Base-by-base conservation (phyloP, 2,113 vertebrate species). In the Leiothrix lutea region DNA sequence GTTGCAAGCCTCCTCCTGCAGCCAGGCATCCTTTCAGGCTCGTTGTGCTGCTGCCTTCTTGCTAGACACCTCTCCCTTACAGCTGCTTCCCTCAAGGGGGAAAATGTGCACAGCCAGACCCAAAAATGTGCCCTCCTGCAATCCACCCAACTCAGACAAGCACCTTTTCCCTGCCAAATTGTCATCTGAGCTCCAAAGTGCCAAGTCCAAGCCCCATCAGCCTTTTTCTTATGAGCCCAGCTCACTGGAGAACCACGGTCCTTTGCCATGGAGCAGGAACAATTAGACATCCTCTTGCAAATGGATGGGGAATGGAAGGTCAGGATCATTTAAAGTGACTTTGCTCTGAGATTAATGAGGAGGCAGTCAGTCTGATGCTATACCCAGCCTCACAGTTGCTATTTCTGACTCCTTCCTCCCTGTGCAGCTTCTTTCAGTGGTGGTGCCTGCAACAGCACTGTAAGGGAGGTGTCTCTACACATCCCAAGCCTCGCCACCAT, bases 381-480 rank as follows among this genome's bases (percentile, higher is more conserved):
- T 62, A 62, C 60, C n/a, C 82, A 67, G n/a, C 23, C 33, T 90
- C 64, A 51, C 2, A 0, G 78, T 31, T 87, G 64, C 80, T 92
- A 35, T 90, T 95, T 73, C 56, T 64, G 71, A 38, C 36, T 71
- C 74, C 22, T 54, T 48, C 40, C 54, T 57, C 54, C 40, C 24
- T 16, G 31, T 31, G 40, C 65, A 89, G 24, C 73, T 58, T 71
- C 90, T 28, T 79, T 36, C 1, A 1, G 15, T 6, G 33, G 14
- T 29, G 29, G 1, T 60, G n/a, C 33, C 61, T 28, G 5, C 38
- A 31, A 1, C 5, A 79, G 23, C 3, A 1, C 8, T 13, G 7
- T 12, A 17, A 54, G 33, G 44, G 24, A 60, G 25, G 14, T 38
- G 16, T 20, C 48, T 50, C 44, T 7, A 5, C 22, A 22, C 5